Conservation (phyloP, 2,113 vertebrate species). For the Tiliqua scincoides region DNA sequence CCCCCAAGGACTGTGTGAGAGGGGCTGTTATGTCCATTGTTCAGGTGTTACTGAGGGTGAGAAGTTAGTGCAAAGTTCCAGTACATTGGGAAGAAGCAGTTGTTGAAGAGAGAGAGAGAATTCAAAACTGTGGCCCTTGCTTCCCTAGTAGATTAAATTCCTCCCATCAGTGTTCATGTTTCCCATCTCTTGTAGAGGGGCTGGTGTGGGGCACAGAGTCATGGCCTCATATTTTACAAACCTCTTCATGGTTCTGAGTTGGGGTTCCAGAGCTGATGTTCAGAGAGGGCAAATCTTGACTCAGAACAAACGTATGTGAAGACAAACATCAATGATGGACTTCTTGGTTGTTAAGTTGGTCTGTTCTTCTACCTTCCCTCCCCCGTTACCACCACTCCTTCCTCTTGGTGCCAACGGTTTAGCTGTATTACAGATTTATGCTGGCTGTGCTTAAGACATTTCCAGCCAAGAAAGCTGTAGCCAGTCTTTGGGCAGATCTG, state of each 20-base stretch:
- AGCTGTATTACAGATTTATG: neutral
- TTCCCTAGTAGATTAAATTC: neutral
- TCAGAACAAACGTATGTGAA: neutral
- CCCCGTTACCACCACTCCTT: neutral
- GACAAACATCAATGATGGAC: neutral
- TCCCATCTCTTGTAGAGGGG: neutral
- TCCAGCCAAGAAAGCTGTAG: no score
- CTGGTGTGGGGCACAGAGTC: neutral
- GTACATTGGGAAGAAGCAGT: neutral
- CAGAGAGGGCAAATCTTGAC: neutral
- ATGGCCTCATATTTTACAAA: neutral
- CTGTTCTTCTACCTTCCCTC: neutral
- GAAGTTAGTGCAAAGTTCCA: neutral
- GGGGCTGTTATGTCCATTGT: neutral
- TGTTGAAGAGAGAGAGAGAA: neutral
- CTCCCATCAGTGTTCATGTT: neutral
- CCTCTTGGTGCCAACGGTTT: neutral
- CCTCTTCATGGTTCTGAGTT: neutral
- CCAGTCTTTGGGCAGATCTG: neutral
- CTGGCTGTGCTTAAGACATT: neutral
- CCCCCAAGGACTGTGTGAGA: neutral
- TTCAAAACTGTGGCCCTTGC: neutral
- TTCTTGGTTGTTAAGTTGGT: neutral
- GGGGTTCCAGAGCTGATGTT: neutral
- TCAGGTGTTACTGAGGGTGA: neutral